These are phyloP conservation scores for Vanacampus margaritifer DNA, from an alignment of 2,113 vertebrate species.

Conservation along the genomic window DNA sequence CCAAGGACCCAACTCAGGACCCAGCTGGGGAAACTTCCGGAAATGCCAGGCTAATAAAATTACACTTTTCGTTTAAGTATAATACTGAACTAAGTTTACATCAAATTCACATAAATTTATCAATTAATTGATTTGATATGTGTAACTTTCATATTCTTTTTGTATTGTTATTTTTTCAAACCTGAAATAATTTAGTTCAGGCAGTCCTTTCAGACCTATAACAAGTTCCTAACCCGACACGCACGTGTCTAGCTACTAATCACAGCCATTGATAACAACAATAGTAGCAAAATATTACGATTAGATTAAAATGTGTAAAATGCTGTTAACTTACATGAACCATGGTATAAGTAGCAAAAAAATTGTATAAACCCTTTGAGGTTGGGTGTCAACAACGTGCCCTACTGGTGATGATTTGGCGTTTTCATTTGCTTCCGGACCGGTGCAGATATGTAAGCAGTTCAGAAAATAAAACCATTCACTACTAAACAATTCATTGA, in stretches of 20 bases:
- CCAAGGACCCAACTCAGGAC: conserved; percentile 56
- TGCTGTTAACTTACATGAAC: too few relatives aligned
- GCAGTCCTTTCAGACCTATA: conserved; percentile 10
- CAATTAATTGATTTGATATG: background rate
- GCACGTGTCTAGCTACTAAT: background rate
- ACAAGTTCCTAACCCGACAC: too few relatives aligned
- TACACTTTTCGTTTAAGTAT: background rate
- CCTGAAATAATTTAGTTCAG: conserved; percentile 25
- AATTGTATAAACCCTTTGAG: background rate
- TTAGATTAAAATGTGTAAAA: background rate
- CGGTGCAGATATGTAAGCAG: background rate
- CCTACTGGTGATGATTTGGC: conserved; percentile 53
- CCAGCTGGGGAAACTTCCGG: background rate
- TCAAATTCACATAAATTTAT: background rate
- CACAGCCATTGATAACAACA: background rate
- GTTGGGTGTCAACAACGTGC: background rate
- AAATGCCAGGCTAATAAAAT: conserved; percentile 30
- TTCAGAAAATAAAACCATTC: background rate
- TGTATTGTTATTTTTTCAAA: background rate
- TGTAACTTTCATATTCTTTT: rapidly evolving
- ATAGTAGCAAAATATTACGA: background rate
- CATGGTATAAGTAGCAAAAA: background rate
- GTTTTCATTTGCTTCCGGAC: conserved; percentile 30
- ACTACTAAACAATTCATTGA: background rate
- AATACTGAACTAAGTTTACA: background rate